Percentiles rank a stretch among this genome's conserved stretches.
Conservation (phyloP, 2,797 vertebrate genomes). For the Echeneis naucrates region DNA sequence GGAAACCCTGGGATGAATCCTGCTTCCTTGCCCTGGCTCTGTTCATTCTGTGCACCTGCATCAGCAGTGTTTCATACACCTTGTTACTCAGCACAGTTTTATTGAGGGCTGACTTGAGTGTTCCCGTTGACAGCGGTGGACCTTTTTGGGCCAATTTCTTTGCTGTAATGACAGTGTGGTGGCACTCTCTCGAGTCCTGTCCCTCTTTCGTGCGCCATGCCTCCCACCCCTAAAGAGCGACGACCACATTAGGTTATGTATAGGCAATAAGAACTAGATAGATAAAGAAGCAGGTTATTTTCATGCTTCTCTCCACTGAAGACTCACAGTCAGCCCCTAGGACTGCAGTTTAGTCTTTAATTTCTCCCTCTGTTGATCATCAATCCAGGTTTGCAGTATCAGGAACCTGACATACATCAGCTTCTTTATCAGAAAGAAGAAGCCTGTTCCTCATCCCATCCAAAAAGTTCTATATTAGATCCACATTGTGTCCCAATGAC, state of each 20-base stretch:
- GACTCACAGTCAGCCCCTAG: background rate
- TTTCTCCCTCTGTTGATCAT: slow-evolving; percentile 10
- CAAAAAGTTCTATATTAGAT: slow-evolving; percentile 3
- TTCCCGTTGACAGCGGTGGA: slow-evolving; percentile 18
- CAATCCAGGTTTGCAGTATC: slow-evolving; percentile 9
- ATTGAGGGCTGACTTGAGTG: slow-evolving; percentile 20
- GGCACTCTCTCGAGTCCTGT: background rate
- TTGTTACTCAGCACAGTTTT: slow-evolving; percentile 33
- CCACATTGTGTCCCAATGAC: slow-evolving; percentile 5
- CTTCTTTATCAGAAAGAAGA: slow-evolving; percentile 1
- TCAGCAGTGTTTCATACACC: slow-evolving; percentile 54
- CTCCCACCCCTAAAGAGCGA: slow-evolving; percentile 26
- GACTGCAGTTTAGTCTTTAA: background rate
- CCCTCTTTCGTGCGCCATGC: background rate
- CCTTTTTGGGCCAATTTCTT: slow-evolving; percentile 21
- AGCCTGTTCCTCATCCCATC: background rate
- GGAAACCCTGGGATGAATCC: slow-evolving; percentile 27
- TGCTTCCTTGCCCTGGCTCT: slow-evolving; percentile 22
- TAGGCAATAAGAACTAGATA: background rate
- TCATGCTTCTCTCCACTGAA: slow-evolving; percentile 5
- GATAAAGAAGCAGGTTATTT: background rate
- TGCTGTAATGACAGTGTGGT: slow-evolving; percentile 24
- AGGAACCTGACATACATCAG: slow-evolving; percentile 8
- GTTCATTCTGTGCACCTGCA: slow-evolving; percentile 42
- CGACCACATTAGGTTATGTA: slow-evolving; percentile 1